phyloP scores from a whole-genome alignment of 2,113 vertebrate genomes.

The Etheostoma spectabile region DNA sequence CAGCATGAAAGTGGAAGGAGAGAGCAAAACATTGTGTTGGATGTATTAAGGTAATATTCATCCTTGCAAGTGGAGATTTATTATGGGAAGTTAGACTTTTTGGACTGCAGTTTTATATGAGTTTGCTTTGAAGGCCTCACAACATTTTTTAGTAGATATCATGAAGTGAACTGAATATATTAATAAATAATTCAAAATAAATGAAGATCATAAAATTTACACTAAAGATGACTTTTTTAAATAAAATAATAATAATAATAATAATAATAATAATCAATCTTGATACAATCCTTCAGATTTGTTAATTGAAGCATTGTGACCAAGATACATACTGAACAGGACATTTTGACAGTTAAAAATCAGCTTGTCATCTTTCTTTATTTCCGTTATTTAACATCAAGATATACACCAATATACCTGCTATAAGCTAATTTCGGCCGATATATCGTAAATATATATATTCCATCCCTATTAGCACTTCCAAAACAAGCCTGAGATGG shows the following conservation, averaged over 20 bases:
- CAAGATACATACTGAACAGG: not conserved
- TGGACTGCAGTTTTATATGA: slow-evolving; percentile 42
- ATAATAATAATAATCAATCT: not conserved
- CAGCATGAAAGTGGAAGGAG: slow-evolving; percentile 64
- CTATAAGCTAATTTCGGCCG: not conserved
- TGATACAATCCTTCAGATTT: not conserved
- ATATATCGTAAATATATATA: not conserved
- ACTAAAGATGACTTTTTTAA: not conserved
- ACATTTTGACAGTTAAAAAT: not conserved
- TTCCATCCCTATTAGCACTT: not conserved
- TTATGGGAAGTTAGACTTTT: slow-evolving; percentile 61
- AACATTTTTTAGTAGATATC: slow-evolving; percentile 12
- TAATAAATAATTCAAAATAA: not conserved
- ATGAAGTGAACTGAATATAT: slow-evolving; percentile 12
- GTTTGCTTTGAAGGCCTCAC: slow-evolving; percentile 34
- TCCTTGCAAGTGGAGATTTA: slow-evolving; percentile 61
- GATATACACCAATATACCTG: not conserved
- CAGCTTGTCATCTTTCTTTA: not conserved
- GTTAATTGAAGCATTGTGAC: not conserved
- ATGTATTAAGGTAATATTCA: slow-evolving; percentile 66
- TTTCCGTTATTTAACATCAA: not conserved
- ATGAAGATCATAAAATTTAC: not conserved
- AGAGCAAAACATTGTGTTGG: slow-evolving; percentile 63
- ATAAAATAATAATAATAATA: too few relatives aligned
- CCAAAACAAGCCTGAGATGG: not conserved